Evolutionary conservation across 2,113 vertebrate species (phyloP), one percentile per base, ranked within the genome.

Genomic region (Tiliqua scincoides): DNA sequence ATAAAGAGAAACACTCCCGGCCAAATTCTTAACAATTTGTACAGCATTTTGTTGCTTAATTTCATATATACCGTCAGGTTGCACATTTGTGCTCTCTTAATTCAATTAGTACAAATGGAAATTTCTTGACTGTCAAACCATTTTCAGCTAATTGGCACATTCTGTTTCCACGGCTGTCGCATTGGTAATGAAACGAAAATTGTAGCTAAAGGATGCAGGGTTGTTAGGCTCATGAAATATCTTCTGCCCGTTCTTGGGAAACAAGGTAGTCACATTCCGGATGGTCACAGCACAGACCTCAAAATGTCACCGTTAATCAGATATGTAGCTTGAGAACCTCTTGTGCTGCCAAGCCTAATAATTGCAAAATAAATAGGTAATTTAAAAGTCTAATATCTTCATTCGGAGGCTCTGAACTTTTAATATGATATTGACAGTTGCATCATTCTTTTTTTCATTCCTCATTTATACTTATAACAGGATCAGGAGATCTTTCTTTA

Each of bases 141-240:
- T 82, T 87, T 84, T 85, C 83, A 82, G 30, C 54, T 91, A 89
- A 75, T 61, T 75, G 40, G 15, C 25, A 40, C 35, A 37, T 88
- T 75, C 23, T 15, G 85, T 87, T 65, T 57, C 37, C 71, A 25
- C 52, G 80, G n/a, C 21, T 72, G 57, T 30, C 88, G 18, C 17
- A 61, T 82, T 82, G 72, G 37, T 54, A 21, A 88, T 88, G 65
- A 43, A 67, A 85, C 76, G 25, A 52, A 70, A 70, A 82, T 23
- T 54, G n/a, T 30, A 75, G 9, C 37, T 86, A 54, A 79, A 89
- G 12, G 75, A 79, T 61, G 82, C 7, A 1, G 14, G 2, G 40
- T 81, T 68, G 23, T 54, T 76, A 71, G 48, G 32, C 52, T 76
- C 85, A 61, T 40, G 82, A n/a, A 86, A 32, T 70, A 72, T 35